Conservation (phyloP, 92 coral and sea anemone genomes). For the Porites cylindrica region DNA sequence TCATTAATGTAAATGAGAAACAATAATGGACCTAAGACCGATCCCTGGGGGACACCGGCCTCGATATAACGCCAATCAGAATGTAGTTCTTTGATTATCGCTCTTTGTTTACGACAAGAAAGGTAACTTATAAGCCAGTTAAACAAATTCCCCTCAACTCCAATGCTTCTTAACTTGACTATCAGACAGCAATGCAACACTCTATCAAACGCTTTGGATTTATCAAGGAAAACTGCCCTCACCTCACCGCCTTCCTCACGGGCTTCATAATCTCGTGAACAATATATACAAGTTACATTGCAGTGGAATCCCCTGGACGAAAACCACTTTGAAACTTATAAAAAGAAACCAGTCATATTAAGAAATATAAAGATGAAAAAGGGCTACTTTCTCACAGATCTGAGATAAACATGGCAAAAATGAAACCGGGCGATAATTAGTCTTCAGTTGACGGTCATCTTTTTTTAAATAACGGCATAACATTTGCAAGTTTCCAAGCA, state of each 20-base stretch:
- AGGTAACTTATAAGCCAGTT: too few relatives aligned
- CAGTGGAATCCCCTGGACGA: too few relatives aligned
- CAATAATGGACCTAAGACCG: too few relatives aligned
- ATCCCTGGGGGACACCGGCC: too few relatives aligned
- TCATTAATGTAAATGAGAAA: too few relatives aligned
- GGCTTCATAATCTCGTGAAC: not conserved
- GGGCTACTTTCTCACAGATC: constrained; percentile 9
- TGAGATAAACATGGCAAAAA: constrained; percentile 17
- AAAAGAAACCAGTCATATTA: too few relatives aligned
- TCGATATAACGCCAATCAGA: too few relatives aligned
- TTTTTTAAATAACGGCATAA: constrained; percentile 38
- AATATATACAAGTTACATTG: constrained; percentile 1
- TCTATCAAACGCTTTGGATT: not conserved
- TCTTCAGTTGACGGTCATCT: not conserved
- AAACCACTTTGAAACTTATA: constrained; percentile 11
- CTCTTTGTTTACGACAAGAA: too few relatives aligned
- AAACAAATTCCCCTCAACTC: too few relatives aligned
- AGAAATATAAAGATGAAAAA: not conserved
- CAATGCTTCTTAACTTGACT: too few relatives aligned
- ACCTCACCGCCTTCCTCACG: too few relatives aligned
- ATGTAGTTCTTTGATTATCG: too few relatives aligned
- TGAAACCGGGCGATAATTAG: constrained; percentile 23
- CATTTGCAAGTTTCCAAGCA: constrained; percentile 43
- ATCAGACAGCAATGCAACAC: not conserved
- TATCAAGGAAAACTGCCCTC: constrained; percentile 6